Evolutionary conservation across 2,888 invertebrate species (phyloP).

Genomic region (Dicroscelio sp.): DNA sequence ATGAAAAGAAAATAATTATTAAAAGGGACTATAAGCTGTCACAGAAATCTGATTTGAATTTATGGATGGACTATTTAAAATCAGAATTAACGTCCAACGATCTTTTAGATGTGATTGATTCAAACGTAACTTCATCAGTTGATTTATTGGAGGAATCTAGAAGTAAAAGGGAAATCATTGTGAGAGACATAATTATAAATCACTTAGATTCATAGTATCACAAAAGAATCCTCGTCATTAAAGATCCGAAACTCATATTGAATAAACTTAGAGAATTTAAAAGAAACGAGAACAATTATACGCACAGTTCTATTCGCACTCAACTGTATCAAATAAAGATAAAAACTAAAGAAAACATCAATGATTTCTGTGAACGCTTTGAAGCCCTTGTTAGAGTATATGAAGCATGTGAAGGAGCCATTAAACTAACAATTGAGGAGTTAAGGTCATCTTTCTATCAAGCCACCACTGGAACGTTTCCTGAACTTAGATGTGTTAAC

Average conservation of each 20-base stretch:
- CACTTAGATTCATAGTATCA: slow-evolving; percentile 70
- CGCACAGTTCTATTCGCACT: not conserved
- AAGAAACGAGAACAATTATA: not conserved
- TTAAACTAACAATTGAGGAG: not conserved
- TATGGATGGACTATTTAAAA: slow-evolving; percentile 77
- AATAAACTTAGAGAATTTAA: slow-evolving; percentile 49
- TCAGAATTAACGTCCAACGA: slow-evolving; percentile 72
- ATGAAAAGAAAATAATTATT: not conserved
- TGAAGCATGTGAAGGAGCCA: not conserved
- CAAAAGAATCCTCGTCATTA: slow-evolving; percentile 69
- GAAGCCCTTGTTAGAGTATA: not conserved
- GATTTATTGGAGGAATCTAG: not conserved
- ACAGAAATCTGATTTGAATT: slow-evolving; percentile 50
- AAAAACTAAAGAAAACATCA: not conserved
- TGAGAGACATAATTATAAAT: slow-evolving; percentile 67
- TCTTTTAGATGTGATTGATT: slow-evolving; percentile 73
- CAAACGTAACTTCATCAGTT: not conserved
- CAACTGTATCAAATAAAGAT: not conserved
- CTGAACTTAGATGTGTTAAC: not conserved
- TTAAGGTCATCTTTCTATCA: not conserved
- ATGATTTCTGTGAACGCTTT: not conserved
- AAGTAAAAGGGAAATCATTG: slow-evolving; percentile 64
- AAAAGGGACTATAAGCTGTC: not conserved
- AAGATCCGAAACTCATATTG: slow-evolving; percentile 63
- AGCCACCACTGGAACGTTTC: not conserved